These are phyloP conservation scores for Hydropsyche betteni DNA, from an alignment of 2,888 invertebrate species.

Conservation along the genomic window DNA sequence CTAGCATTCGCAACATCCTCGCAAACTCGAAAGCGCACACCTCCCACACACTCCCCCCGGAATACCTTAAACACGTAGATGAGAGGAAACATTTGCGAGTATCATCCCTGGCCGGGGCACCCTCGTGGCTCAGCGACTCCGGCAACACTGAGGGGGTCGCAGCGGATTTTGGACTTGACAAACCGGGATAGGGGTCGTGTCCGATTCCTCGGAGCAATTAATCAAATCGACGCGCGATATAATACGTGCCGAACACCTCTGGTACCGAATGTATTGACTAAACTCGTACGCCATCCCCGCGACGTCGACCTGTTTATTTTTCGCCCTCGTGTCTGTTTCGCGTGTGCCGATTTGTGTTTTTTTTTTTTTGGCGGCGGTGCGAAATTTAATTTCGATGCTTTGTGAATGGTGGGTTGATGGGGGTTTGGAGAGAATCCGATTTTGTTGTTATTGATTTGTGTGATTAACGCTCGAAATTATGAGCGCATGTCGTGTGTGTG, in stretches of 20 bases:
- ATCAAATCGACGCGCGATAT: conserved; percentile 46
- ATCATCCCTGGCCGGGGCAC: neutral
- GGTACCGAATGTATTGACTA: conserved; percentile 46
- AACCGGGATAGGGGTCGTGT: neutral
- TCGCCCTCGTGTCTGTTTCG: neutral
- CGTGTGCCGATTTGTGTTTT: neutral
- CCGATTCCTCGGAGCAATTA: conserved; percentile 39
- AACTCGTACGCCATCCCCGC: neutral
- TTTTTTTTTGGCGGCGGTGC: too few species aligned
- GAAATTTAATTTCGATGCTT: too few species aligned
- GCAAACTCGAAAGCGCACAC: neutral
- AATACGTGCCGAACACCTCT: conserved; percentile 50
- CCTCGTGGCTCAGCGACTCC: conserved; percentile 7
- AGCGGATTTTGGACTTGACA: neutral
- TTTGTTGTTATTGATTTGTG: too few species aligned
- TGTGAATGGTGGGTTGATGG: too few species aligned
- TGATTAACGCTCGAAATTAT: too few species aligned
- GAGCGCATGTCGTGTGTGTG: too few species aligned
- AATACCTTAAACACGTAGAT: conserved; percentile 37
- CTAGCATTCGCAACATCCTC: conserved; percentile 17
- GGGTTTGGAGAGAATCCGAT: too few species aligned
- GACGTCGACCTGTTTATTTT: conserved; percentile 18
- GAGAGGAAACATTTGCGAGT: conserved; percentile 37
- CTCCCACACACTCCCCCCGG: neutral
- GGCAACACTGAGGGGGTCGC: neutral